phyloP scores from a whole-genome alignment of 2,113 vertebrate species.

The Cryptotis parvus region DNA sequence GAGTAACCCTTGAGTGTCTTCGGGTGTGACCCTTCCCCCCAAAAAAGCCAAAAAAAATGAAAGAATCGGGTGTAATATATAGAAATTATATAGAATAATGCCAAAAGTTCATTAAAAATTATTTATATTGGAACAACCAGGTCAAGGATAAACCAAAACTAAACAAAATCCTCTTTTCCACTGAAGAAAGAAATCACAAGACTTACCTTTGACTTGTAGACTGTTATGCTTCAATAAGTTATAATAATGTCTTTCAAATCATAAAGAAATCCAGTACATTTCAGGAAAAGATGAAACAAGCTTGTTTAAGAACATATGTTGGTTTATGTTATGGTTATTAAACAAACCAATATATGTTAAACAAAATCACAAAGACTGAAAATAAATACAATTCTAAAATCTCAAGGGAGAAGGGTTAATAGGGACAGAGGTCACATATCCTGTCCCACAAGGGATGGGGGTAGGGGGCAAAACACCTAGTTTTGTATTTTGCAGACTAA shows the following conservation, averaged over 20 bases:
- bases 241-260: constrained; percentile 30
- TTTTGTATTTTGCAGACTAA: background rate
- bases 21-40: too few species aligned
- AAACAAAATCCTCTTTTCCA: background rate
- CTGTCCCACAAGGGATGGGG: too few species aligned
- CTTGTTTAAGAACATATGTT: too few species aligned
- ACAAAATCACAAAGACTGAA: too few species aligned
- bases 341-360: too few species aligned
- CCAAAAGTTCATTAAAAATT: constrained; percentile 4
- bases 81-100: constrained; percentile 33
- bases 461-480: too few species aligned
- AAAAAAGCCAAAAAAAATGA: background rate
- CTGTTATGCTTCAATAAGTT: background rate
- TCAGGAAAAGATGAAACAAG: constrained; percentile 39
- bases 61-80: background rate
- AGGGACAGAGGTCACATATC: background rate
- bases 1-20: too few species aligned
- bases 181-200: background rate
- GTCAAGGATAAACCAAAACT: background rate
- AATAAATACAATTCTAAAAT: background rate
- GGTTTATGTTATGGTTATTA: too few species aligned
- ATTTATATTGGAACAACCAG: constrained; percentile 8
- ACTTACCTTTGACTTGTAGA: background rate
- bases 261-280: background rate
- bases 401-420: background rate